These are phyloP conservation scores for Brachystomella parvula DNA, from an alignment of 1,140 invertebrate species.

Conservation along the genomic window DNA sequence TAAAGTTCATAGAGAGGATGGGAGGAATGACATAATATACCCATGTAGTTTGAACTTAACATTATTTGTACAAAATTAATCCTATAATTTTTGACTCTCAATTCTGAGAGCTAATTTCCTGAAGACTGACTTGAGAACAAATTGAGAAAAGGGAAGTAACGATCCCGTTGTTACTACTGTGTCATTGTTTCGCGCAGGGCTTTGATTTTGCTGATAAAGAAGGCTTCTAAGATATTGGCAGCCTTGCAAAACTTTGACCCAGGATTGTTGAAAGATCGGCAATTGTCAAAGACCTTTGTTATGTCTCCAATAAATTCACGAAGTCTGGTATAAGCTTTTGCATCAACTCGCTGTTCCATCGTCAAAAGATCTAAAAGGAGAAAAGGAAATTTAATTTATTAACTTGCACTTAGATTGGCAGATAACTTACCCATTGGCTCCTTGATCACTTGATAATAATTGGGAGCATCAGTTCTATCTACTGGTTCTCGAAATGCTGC, in stretches of 20 bases:
- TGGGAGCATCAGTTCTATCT: constrained; percentile 85
- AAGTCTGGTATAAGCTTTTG: constrained; percentile 72
- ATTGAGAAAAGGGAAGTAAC: too few relatives aligned
- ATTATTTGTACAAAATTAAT: too few relatives aligned
- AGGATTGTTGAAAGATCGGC: constrained; percentile 90
- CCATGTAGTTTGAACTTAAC: too few relatives aligned
- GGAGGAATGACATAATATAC: too few relatives aligned
- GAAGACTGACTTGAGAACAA: too few relatives aligned
- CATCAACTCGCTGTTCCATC: constrained; percentile 78
- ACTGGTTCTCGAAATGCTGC: constrained; percentile 97
- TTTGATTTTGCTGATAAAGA: constrained; percentile 87
- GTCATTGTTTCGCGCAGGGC: constrained; percentile 62
- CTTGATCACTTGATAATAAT: constrained; percentile 95
- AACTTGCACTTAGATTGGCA: constrained; percentile 1
- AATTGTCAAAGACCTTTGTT: constrained; percentile 97
- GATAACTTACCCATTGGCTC: constrained; percentile 86
- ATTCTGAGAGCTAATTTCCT: too few relatives aligned
- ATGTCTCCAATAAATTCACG: constrained; percentile 94
- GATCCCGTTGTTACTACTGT: too few relatives aligned
- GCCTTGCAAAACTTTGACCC: constrained; percentile 92
- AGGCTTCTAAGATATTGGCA: constrained; percentile 88
- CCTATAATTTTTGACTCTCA: too few relatives aligned
- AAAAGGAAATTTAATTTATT: constrained; percentile 15
- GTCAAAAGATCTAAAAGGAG: constrained; percentile 43
- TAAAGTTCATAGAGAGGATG: too few relatives aligned